Percentiles rank a stretch among this genome's conserved stretches.
Evolutionary conservation across 2,888 invertebrate genomes (phyloP).

Genomic region (Eledone cirrhosa): DNA sequence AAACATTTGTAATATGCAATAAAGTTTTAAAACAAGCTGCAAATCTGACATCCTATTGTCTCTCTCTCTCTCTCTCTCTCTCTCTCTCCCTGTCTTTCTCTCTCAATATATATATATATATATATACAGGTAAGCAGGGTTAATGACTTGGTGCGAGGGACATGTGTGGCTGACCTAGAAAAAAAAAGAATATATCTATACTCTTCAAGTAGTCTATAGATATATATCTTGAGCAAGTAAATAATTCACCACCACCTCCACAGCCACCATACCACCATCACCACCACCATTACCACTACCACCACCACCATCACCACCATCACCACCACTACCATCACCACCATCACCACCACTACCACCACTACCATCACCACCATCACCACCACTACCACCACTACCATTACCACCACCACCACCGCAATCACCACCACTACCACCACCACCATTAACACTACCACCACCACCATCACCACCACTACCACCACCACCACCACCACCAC

Average conservation of each 20-base stretch:
- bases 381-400: not conserved
- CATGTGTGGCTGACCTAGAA: too few relatives aligned
- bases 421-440: not conserved
- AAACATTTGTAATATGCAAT: too few relatives aligned
- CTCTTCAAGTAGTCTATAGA: too few relatives aligned
- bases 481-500: not conserved
- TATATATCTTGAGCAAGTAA: too few relatives aligned
- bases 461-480: not conserved
- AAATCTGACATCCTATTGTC: too few relatives aligned
- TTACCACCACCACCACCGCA: not conserved
- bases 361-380: not conserved
- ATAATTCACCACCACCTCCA: not conserved
- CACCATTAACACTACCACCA: not conserved
- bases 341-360: not conserved
- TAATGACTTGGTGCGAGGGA: too few relatives aligned
- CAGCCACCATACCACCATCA: not conserved
- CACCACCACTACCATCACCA: not conserved
- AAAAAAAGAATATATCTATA: too few relatives aligned
- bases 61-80: too few relatives aligned
- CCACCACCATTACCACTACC: not conserved
- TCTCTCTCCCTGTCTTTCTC: too few relatives aligned
- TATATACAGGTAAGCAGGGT: too few relatives aligned
- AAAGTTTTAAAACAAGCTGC: too few relatives aligned
- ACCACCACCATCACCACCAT: not conserved
- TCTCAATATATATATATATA: too few relatives aligned